Base-by-base conservation (phyloP, 1,140 invertebrate genomes). In the Drepana arcuata region DNA sequence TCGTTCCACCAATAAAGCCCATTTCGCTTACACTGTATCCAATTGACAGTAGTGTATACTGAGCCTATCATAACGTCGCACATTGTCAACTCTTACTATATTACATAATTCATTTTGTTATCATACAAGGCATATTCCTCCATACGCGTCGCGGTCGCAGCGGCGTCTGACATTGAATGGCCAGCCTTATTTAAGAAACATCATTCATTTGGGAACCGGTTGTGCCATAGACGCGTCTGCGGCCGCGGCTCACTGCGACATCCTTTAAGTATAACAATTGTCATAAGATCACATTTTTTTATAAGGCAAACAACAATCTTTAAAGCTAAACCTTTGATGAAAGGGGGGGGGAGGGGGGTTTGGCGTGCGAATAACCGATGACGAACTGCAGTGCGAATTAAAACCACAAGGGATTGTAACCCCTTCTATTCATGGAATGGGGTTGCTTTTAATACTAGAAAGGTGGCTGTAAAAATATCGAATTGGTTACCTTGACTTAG, bases 271-370 rank as follows among this genome's bases (percentile, higher is more conserved):
- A 77, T 68, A 81, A n/a, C n/a, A n/a, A 69, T 70, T 74, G 65
- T 81, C 77, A 72, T 77, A 81, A 81, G 74, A 81, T 81, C 77
- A 81, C 77, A 79, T 79, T 78, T 75, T 74, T 69, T 70, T 75
- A 70, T 79, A 81, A 81, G 77, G 74, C 77, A 79, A 81, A 81
- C 72, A 77, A 81, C 73, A 81, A 81, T 77, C 53, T 66, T 81
- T 81, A 79, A 79, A 81, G 74, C 74, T 79, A 79, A 77, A 77
- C 61, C 62, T 70, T 75, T 75, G 61, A 73, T 66, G 56, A 62
- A 54, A 46, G 49, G 34, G 41, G 61, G 48, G 42, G 41, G 48
- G 48, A 36, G 42, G 39, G 48, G 42, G 41, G 48, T 45, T 34
- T 40, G 39, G 47, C 46, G 49, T 56, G 58, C 44, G 49, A 43